Conservation (phyloP, 2,888 invertebrate species). For the Priocnemis perturbator region DNA sequence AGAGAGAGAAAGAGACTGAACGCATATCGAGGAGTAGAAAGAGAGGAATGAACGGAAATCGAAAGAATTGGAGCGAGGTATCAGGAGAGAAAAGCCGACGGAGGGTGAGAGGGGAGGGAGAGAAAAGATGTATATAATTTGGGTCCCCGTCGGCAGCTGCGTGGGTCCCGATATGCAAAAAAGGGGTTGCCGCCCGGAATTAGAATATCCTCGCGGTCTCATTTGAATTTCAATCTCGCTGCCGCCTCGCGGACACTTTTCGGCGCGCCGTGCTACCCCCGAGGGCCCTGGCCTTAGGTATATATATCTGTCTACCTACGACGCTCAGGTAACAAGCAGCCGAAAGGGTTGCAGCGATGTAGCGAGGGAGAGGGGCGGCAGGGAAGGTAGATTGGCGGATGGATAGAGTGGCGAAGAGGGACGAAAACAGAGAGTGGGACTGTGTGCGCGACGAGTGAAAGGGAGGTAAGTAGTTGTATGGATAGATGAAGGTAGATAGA, state of each 20-base stretch:
- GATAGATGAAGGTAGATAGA: not conserved
- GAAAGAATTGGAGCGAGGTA: constrained; percentile 30
- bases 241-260: constrained; percentile 58
- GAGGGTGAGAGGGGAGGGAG: constrained; percentile 42
- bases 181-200: constrained; percentile 73
- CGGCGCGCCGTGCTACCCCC: constrained; percentile 41
- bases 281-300: constrained; percentile 36
- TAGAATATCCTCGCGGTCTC: constrained; percentile 76
- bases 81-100: no score
- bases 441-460: not conserved
- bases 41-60: constrained; percentile 33
- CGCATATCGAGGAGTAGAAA: constrained; percentile 27
- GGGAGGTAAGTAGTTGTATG: no score
- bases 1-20: constrained; percentile 28
- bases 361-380: not conserved
- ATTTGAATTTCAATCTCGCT: constrained; percentile 74
- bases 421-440: not conserved
- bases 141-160: constrained; percentile 71
- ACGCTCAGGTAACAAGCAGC: constrained; percentile 60
- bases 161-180: constrained; percentile 73
- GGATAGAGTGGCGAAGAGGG: constrained; percentile 5
- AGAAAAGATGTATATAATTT: constrained; percentile 66
- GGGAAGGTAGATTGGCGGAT: not conserved
- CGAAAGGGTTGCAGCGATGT: constrained; percentile 54
- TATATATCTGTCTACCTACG: constrained; percentile 53